phyloP scores from a whole-genome alignment of 2,888 invertebrate genomes.

The Epinotia nisella region DNA sequence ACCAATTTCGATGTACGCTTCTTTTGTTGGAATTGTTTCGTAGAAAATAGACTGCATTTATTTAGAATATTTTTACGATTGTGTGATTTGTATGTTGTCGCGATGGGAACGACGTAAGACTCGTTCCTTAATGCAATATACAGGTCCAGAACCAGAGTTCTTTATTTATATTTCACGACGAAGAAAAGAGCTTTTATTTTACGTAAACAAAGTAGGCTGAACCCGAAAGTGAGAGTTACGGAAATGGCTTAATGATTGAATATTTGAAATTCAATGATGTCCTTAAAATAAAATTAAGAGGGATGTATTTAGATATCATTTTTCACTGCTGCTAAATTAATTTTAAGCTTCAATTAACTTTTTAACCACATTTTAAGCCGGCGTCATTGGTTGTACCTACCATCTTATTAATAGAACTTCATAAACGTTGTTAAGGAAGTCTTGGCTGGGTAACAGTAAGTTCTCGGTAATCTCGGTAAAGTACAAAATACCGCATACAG shows the following conservation, averaged over 20 bases:
- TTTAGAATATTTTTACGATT: background rate
- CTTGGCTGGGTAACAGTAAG: too few relatives aligned
- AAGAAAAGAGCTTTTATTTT: conserved; percentile 21
- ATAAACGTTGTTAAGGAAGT: background rate
- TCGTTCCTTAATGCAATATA: conserved; percentile 3
- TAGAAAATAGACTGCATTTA: background rate
- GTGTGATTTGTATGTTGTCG: too few relatives aligned
- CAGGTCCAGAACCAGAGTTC: background rate
- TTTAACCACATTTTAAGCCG: background rate
- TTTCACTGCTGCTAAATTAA: background rate
- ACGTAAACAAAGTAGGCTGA: conserved; percentile 10
- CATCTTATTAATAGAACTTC: background rate
- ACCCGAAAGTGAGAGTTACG: conserved; percentile 19
- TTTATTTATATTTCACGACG: conserved; percentile 14
- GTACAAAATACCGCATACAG: too few relatives aligned
- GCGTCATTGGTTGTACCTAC: background rate
- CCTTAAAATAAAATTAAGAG: conserved; percentile 15
- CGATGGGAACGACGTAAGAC: background rate
- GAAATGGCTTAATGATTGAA: conserved; percentile 31
- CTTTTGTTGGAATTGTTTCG: background rate
- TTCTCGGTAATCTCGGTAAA: too few relatives aligned
- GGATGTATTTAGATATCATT: background rate
- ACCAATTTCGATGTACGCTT: conserved; percentile 2
- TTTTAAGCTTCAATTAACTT: background rate
- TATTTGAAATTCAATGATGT: conserved; percentile 16